Evolutionary conservation across 2,888 invertebrate genomes (phyloP).

Genomic region (Aricia artaxerxes): DNA sequence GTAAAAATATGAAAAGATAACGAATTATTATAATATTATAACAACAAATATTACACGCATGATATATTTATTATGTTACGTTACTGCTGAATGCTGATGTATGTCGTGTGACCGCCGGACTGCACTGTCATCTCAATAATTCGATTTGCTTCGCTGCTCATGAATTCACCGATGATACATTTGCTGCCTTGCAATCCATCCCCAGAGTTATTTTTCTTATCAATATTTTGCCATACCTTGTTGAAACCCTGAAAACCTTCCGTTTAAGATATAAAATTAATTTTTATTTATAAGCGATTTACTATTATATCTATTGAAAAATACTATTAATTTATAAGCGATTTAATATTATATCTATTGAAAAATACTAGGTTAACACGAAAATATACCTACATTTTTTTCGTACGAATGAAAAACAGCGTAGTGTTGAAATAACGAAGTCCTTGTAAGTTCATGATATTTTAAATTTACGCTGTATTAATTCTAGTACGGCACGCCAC

Average conservation of each 20-base stretch:
- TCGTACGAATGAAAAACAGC: not conserved
- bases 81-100: conserved; percentile 32
- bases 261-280: not conserved
- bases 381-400: not conserved
- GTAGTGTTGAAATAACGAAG: conserved; percentile 4
- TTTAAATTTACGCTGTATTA: conserved; percentile 19
- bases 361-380: not conserved
- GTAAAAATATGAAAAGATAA: not conserved
- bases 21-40: conserved; percentile 18
- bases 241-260: not conserved
- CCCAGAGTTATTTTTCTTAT: not conserved
- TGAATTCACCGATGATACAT: conserved; percentile 33
- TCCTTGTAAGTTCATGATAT: conserved; percentile 9
- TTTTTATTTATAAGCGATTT: no score
- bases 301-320: no score
- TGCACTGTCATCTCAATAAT: conserved; percentile 40
- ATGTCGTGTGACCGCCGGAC: conserved; percentile 32
- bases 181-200: conserved; percentile 1
- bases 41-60: conserved; percentile 37
- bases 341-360: not conserved
- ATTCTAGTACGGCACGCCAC: conserved; percentile 22
- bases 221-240: not conserved
- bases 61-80: conserved; percentile 39
- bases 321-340: no score
- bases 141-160: conserved; percentile 36